These are phyloP conservation scores for Lamellibrachia columna DNA, from an alignment of 2,888 invertebrate genomes.

Conservation along the genomic window DNA sequence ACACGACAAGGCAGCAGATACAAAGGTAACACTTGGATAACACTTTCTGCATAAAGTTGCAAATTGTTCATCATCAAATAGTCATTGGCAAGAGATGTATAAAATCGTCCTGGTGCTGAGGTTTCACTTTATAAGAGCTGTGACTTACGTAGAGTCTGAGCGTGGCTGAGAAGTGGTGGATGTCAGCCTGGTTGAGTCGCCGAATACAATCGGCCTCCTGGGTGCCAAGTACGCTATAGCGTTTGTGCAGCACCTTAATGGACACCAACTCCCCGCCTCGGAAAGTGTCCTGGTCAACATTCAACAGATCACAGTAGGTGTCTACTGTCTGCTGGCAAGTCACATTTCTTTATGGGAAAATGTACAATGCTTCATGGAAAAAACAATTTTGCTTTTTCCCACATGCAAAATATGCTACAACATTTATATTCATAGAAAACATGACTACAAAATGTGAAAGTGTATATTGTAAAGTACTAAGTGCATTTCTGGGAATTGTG, in stretches of 20 bases:
- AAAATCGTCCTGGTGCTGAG: no score
- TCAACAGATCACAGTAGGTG: neutral
- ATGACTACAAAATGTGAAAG: neutral
- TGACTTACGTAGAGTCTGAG: constrained; percentile 51
- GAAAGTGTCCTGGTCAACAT: constrained; percentile 47
- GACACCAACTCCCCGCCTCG: constrained; percentile 44
- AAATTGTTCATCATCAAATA: no score
- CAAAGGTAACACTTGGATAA: neutral
- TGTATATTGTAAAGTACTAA: neutral
- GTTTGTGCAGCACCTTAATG: constrained; percentile 55
- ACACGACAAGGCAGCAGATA: neutral
- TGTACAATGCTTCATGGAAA: neutral
- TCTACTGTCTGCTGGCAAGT: neutral
- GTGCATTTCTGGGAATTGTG: no score
- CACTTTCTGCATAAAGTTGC: no score
- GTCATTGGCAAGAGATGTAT: no score
- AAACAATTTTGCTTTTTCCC: neutral
- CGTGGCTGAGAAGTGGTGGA: constrained; percentile 49
- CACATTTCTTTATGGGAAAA: neutral
- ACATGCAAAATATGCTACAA: neutral
- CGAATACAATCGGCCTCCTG: constrained; percentile 55
- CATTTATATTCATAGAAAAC: neutral
- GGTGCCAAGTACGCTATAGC: constrained; percentile 44
- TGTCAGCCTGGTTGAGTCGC: constrained; percentile 51
- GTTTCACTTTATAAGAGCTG: no score